Base-by-base conservation (phyloP, 2,888 invertebrate species). In the Physocephala rufipes region DNA sequence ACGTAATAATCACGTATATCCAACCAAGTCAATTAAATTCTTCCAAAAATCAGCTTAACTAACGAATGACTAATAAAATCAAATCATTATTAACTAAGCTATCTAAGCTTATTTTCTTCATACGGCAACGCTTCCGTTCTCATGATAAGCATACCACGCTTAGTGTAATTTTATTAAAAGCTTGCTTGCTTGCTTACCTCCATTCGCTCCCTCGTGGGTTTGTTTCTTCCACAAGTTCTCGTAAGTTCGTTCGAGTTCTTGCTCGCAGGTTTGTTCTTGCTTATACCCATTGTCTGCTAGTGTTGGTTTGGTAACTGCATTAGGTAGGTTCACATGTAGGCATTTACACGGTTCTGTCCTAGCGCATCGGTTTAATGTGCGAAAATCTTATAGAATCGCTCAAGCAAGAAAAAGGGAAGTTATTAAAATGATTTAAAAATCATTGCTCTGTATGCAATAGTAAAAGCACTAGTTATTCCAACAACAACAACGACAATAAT, bases 391-490 rank as follows among this genome's bases (percentile, higher is more conserved):
- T 58, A n/a, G 53, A 53, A 58, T 26, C 58, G 58, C 58, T 58
- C 36, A 36, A 58, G 49, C 49, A 49, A 49, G 19, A 28, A 24
- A 19, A 58, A 58, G 58, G 58, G 58, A 58, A 13, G 58, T 58
- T 26, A 58, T 58, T 58, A 58, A 58, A 58, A 58, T 58, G 26
- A 58, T 58, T 58, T 28, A 58, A 58, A 58, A 26, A n/a, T n/a
- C n/a, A n/a, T n/a, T n/a, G n/a, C n/a, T n/a, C n/a, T n/a, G n/a
- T n/a, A n/a, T n/a, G n/a, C n/a, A 16, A 58, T 55, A 7, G 19
- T 13, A 55, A 55, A 21, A 5, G 53, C 24, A 55, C 53, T n/a
- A 21, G 53, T 4, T n/a, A 51, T 19, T 12, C 9, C 53, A n/a
- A 21, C 53, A 55, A 55, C 53, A 55, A 55, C 5, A 55, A 55